Percentiles rank a stretch among this genome's conserved stretches.
Evolutionary conservation across 2,797 vertebrate genomes (phyloP).

Genomic region (Sciurus carolinensis): DNA sequence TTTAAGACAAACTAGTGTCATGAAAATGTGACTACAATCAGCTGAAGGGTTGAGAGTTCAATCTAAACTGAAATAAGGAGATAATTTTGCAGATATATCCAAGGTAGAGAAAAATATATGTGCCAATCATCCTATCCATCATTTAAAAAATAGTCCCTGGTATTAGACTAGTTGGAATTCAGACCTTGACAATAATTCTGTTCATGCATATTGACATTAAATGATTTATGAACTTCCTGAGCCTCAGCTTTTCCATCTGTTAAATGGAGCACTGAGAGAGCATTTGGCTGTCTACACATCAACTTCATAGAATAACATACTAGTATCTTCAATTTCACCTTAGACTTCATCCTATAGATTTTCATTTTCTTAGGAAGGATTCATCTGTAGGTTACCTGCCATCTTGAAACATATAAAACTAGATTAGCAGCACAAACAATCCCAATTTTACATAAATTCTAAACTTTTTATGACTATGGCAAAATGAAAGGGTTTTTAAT

Average conservation of each 20-base stretch:
- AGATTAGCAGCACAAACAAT: constrained; percentile 6
- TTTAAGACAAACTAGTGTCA: neutral
- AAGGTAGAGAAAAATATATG: neutral
- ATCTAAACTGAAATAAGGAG: neutral
- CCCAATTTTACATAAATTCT: neutral
- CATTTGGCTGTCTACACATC: neutral
- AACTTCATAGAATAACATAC: neutral
- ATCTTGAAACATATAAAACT: constrained; percentile 28
- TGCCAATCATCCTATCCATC: neutral
- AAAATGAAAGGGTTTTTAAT: constrained; percentile 63
- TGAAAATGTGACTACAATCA: neutral
- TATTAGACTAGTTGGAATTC: neutral
- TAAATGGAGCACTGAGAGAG: neutral
- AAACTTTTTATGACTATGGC: neutral
- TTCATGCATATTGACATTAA: neutral
- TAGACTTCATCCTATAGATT: neutral
- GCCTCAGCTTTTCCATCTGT: neutral
- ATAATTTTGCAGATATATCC: neutral
- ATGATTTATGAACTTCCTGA: constrained; percentile 10
- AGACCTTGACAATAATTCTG: neutral
- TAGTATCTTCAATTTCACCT: neutral
- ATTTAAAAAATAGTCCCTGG: neutral
- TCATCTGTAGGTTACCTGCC: constrained; percentile 2
- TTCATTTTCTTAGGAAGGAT: constrained; percentile 39
- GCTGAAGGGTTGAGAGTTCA: neutral